Percentiles rank a stretch among this genome's conserved stretches.
Conservation (phyloP, 2,797 vertebrate genomes). For the Argyrosomus regius region DNA sequence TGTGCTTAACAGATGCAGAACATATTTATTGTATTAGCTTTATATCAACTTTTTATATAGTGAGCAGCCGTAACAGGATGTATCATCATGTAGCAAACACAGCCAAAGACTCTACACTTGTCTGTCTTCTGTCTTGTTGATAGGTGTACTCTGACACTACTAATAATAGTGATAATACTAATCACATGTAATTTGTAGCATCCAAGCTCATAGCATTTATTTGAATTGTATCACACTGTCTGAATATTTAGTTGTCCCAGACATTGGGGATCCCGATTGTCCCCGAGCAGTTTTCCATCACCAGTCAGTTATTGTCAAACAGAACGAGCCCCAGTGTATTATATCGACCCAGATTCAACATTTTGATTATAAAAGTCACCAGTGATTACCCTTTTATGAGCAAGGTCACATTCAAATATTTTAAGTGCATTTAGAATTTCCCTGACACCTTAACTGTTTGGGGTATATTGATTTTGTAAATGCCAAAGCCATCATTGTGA, state of each 20-base stretch:
- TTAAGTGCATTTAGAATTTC: too few species aligned
- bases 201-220: not conserved
- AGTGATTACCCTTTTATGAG: too few species aligned
- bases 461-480: not conserved
- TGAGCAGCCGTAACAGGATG: not conserved
- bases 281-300: not conserved
- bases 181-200: not conserved
- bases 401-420: too few species aligned
- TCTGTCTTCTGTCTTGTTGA: not conserved
- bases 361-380: not conserved
- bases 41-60: not conserved
- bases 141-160: not conserved
- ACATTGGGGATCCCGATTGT: not conserved
- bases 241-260: too few species aligned
- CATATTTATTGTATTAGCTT: not conserved
- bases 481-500: not conserved
- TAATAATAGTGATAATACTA: not conserved
- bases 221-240: not conserved
- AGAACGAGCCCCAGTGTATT: not conserved
- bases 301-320: not conserved
- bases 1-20: not conserved
- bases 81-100: not conserved
- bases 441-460: too few species aligned
- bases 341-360: not conserved
- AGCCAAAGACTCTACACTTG: not conserved